Percentiles rank a stretch among this genome's conserved stretches.
Conservation (phyloP, 2,797 vertebrate species). For the Phyllotis vaccarum region DNA sequence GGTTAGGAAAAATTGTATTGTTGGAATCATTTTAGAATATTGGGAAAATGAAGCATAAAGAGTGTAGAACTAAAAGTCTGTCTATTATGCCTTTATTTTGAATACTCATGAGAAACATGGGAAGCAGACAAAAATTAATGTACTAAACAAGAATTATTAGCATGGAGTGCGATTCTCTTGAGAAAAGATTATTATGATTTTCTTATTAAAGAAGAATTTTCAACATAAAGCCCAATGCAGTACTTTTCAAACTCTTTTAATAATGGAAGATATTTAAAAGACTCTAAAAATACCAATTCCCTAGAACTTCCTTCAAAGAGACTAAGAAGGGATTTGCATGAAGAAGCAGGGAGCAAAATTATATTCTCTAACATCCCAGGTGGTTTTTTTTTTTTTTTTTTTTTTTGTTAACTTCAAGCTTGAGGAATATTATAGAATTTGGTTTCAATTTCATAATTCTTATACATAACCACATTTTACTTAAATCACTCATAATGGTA, state of each 20-base stretch:
- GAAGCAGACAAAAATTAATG: neutral
- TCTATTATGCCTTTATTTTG: constrained; percentile 23
- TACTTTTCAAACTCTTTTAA: neutral
- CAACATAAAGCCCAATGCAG: neutral
- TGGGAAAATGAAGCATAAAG: neutral
- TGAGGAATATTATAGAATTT: neutral
- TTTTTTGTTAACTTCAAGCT: neutral
- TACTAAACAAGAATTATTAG: neutral
- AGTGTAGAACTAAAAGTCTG: neutral
- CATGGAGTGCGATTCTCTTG: neutral
- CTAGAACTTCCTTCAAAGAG: neutral
- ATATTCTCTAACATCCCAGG: neutral
- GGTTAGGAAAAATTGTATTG: neutral
- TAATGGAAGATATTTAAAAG: neutral
- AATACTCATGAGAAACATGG: neutral
- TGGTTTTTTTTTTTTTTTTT: too few species aligned
- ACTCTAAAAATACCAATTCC: neutral
- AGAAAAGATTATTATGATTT: constrained; percentile 41
- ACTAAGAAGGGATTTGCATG: neutral
- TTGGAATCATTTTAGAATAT: neutral
- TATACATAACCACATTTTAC: neutral
- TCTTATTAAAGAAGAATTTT: neutral
- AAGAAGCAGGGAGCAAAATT: neutral
- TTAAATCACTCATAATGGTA: neutral
- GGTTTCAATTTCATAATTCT: neutral